A percentile compares a stretch with the other conserved stretches of the same genome.
Evolutionary conservation across 1,140 invertebrate species (phyloP).

Genomic region (Pachypeltis micranthus): DNA sequence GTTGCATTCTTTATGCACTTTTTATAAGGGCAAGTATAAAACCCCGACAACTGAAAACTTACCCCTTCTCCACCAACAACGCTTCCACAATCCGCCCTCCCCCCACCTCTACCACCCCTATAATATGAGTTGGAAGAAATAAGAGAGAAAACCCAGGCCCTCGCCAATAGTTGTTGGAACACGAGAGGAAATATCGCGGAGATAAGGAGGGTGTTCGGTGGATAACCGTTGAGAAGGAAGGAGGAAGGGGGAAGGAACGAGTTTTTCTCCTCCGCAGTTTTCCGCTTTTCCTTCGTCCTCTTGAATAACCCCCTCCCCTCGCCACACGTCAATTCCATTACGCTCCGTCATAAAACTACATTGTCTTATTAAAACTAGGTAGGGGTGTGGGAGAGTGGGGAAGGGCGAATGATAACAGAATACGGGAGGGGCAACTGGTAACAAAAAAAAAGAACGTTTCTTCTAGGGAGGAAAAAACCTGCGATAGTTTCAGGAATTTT

Average conservation of each 20-base stretch:
- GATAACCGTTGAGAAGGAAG: background rate
- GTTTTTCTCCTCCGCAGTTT: background rate
- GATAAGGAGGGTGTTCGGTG: background rate
- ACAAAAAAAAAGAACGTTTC: too few relatives aligned
- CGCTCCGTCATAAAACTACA: constrained; percentile 16
- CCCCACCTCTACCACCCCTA: background rate
- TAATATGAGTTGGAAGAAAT: constrained; percentile 1
- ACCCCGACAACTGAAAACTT: constrained; percentile 6
- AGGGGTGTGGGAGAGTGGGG: too few relatives aligned
- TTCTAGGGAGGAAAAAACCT: too few relatives aligned
- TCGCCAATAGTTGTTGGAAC: too few relatives aligned
- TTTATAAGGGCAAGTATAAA: constrained; percentile 16
- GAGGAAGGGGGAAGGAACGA: background rate
- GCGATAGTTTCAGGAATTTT: too few relatives aligned
- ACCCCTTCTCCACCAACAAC: too few relatives aligned
- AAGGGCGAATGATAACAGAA: too few relatives aligned
- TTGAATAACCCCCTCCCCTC: too few relatives aligned
- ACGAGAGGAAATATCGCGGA: background rate
- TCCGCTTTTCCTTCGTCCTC: background rate
- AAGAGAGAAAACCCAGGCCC: background rate
- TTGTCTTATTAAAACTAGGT: constrained; percentile 21
- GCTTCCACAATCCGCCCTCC: too few relatives aligned
- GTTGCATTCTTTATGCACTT: constrained; percentile 22
- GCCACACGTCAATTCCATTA: background rate
- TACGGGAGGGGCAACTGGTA: too few relatives aligned